A percentile compares a stretch with the other conserved stretches of the same genome.
These are phyloP conservation scores for Pterostichus niger DNA, from an alignment of 2,888 invertebrate species.

Conservation along the genomic window DNA sequence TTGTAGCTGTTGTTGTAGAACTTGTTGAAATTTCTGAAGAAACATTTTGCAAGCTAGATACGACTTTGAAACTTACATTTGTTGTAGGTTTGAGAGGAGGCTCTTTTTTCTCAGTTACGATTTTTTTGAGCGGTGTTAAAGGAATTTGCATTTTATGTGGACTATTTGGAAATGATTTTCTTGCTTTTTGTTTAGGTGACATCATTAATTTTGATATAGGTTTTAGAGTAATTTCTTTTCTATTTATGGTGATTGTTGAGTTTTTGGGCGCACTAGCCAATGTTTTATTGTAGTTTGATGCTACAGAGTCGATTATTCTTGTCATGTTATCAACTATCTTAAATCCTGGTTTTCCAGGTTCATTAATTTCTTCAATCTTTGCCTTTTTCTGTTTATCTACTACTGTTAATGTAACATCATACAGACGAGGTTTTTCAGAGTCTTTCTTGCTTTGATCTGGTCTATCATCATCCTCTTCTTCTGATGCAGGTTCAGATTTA, in stretches of 20 bases:
- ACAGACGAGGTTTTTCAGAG: slow-evolving; percentile 69
- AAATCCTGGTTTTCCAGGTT: slow-evolving; percentile 67
- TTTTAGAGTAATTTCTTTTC: slow-evolving; percentile 62
- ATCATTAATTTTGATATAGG: slow-evolving; percentile 64
- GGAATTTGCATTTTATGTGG: slow-evolving; percentile 57
- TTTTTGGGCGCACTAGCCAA: background rate
- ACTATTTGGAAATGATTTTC: slow-evolving; percentile 73
- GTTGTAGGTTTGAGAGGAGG: slow-evolving; percentile 19
- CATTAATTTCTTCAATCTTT: slow-evolving; percentile 71
- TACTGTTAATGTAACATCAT: slow-evolving; percentile 71
- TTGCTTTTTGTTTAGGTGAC: slow-evolving; percentile 72
- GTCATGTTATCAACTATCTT: slow-evolving; percentile 69
- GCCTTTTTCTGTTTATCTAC: slow-evolving; percentile 74
- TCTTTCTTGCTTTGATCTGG: slow-evolving; percentile 71
- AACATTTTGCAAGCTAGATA: slow-evolving; percentile 57
- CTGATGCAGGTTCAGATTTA: slow-evolving; percentile 74
- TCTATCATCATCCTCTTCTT: slow-evolving; percentile 71
- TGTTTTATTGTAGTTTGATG: slow-evolving; percentile 68
- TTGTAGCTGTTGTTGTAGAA: slow-evolving; percentile 43
- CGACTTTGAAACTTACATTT: slow-evolving; percentile 61
- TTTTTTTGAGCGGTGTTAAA: slow-evolving; percentile 58
- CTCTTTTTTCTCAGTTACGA: slow-evolving; percentile 60
- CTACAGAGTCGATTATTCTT: slow-evolving; percentile 69
- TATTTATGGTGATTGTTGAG: slow-evolving; percentile 68
- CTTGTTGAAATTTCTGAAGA: slow-evolving; percentile 19